A percentile compares a stretch with the other conserved stretches of the same genome.
Evolutionary conservation across 2,797 vertebrate species (phyloP).

Genomic region (Telmatherina bonti): DNA sequence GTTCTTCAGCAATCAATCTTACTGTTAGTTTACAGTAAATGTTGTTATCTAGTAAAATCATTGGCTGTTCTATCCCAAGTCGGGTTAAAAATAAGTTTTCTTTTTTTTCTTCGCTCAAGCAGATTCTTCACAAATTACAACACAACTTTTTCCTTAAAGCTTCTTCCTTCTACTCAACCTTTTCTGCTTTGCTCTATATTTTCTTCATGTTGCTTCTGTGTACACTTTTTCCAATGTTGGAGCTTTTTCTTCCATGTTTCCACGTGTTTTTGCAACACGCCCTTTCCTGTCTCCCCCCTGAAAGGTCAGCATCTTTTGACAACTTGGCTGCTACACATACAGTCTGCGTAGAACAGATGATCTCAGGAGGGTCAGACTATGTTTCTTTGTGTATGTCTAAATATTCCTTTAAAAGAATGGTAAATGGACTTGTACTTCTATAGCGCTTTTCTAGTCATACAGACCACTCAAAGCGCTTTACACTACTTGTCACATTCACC

Average conservation of each 20-base stretch:
- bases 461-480: too few relatives aligned
- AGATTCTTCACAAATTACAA: constrained; percentile 23
- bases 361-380: constrained; percentile 60
- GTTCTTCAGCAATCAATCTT: constrained; percentile 29
- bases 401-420: constrained; percentile 65
- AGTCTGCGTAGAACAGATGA: constrained; percentile 57
- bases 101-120: constrained; percentile 5
- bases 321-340: constrained; percentile 66
- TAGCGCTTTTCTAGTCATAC: too few relatives aligned
- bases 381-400: constrained; percentile 65
- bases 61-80: constrained; percentile 24
- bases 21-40: constrained; percentile 34
- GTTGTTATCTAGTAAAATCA: constrained; percentile 10
- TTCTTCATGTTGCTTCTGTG: constrained; percentile 58
- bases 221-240: constrained; percentile 43
- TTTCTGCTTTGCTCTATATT: constrained; percentile 14
- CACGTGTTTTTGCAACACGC: constrained; percentile 27
- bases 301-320: constrained; percentile 70
- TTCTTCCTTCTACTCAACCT: neutral
- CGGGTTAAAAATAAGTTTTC: neutral
- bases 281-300: constrained; percentile 46
- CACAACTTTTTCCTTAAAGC: neutral
- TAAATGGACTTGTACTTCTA: too few relatives aligned
- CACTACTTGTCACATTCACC: too few relatives aligned
- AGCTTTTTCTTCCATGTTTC: constrained; percentile 59